Evolutionary conservation across 2,113 vertebrate species (phyloP).

Genomic region (Pundamilia nyererei): DNA sequence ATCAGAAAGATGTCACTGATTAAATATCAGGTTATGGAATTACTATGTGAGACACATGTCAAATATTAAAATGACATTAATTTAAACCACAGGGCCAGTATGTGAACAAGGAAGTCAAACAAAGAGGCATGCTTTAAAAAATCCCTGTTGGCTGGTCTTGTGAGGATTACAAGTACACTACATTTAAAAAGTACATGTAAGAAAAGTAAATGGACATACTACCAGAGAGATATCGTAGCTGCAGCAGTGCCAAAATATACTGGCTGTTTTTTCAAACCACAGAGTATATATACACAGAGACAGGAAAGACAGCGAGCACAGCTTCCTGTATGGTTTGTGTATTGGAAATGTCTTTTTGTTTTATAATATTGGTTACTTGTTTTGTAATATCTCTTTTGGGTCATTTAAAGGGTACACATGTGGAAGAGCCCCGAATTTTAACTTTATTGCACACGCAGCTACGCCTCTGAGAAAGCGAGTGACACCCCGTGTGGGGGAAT

Average conservation of each 20-base stretch:
- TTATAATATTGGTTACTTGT: background rate
- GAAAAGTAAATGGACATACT: background rate
- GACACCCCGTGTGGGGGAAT: fast-evolving
- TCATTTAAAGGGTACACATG: background rate
- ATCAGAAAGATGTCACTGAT: background rate
- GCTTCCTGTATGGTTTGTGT: background rate
- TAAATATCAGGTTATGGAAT: background rate
- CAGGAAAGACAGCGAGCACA: background rate
- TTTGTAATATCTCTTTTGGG: background rate
- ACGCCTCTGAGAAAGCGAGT: fast-evolving
- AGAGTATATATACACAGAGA: background rate
- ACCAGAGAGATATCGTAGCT: background rate
- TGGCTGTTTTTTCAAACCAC: background rate
- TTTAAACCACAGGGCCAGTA: background rate
- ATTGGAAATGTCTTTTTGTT: background rate
- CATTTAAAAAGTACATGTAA: background rate
- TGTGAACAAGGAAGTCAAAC: background rate
- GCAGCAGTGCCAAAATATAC: no score
- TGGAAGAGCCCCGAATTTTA: fast-evolving
- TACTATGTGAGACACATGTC: background rate
- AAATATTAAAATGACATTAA: background rate
- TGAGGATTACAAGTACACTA: background rate
- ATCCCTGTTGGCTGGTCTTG: background rate
- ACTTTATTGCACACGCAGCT: background rate
- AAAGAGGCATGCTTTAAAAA: fast-evolving